Conservation (phyloP, 2,888 invertebrate genomes). For the Noctua pronuba region DNA sequence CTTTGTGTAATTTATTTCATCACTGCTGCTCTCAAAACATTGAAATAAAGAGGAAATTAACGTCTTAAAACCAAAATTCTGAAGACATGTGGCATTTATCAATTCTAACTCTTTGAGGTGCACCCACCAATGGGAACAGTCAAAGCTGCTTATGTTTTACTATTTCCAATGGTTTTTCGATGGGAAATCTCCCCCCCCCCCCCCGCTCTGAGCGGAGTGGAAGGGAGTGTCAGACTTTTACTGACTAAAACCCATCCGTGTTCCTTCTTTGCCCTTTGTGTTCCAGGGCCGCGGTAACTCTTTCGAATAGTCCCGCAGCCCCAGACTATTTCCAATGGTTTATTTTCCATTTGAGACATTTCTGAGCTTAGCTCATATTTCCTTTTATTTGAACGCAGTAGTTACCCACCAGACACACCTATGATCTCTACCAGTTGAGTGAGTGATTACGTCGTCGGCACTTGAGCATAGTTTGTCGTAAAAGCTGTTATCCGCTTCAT, state of each 20-base stretch:
- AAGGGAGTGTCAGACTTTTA: no score
- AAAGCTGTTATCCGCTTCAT: constrained; percentile 33
- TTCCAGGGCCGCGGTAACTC: no score
- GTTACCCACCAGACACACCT: neutral
- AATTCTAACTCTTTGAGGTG: no score
- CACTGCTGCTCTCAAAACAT: neutral
- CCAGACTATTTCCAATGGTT: neutral
- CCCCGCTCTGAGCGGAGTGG: no score
- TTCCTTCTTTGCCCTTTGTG: no score
- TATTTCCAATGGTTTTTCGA: neutral
- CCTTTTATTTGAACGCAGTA: neutral
- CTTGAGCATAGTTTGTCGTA: constrained; percentile 25
- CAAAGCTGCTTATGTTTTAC: neutral
- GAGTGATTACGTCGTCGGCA: constrained; percentile 24
- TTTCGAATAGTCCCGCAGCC: no score
- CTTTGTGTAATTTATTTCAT: neutral
- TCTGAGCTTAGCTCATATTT: neutral
- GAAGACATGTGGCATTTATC: neutral
- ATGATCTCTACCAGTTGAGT: constrained; percentile 1
- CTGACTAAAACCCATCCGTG: no score
- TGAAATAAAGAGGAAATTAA: neutral
- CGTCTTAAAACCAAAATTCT: neutral
- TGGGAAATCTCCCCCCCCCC: no score
- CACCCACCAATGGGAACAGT: neutral
- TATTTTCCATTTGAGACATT: neutral